phyloP scores from a whole-genome alignment of 2,113 vertebrate genomes.

The Stegostoma tigrinum region DNA sequence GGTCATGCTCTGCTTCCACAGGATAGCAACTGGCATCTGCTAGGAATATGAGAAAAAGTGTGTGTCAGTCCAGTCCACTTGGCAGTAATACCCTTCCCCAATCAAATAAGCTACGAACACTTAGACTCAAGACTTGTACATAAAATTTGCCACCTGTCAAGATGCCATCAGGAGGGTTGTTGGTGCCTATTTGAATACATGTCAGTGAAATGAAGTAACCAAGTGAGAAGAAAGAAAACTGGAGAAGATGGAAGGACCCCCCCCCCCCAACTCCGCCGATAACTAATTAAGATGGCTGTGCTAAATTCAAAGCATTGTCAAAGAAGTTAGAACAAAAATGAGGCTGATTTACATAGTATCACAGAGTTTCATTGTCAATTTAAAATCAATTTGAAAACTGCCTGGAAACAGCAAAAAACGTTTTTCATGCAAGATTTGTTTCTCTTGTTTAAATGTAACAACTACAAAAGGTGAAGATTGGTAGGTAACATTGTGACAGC shows the following conservation, averaged over 20 bases:
- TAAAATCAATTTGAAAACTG: neutral
- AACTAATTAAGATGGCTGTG: neutral
- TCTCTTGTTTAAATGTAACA: neutral
- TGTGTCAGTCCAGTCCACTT: neutral
- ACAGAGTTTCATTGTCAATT: neutral
- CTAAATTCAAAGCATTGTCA: neutral
- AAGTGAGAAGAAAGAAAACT: neutral
- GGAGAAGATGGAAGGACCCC: neutral
- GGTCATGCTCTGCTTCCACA: neutral
- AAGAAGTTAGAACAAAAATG: neutral
- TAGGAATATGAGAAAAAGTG: neutral
- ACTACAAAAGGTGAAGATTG: neutral
- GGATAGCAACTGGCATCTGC: neutral
- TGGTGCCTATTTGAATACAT: neutral
- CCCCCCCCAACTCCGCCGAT: neutral
- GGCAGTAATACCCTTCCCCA: neutral
- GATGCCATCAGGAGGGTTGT: neutral
- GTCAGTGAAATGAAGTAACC: neutral
- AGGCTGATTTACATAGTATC: neutral
- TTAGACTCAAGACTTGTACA: neutral
- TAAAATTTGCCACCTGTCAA: neutral
- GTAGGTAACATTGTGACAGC: neutral
- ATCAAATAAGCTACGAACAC: neutral
- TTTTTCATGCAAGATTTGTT: neutral
- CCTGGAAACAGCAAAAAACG: neutral